A percentile compares a stretch with the other conserved stretches of the same genome.
These are phyloP conservation scores for Hyposoter dolosus DNA, from an alignment of 2,888 invertebrate species.

Conservation along the genomic window DNA sequence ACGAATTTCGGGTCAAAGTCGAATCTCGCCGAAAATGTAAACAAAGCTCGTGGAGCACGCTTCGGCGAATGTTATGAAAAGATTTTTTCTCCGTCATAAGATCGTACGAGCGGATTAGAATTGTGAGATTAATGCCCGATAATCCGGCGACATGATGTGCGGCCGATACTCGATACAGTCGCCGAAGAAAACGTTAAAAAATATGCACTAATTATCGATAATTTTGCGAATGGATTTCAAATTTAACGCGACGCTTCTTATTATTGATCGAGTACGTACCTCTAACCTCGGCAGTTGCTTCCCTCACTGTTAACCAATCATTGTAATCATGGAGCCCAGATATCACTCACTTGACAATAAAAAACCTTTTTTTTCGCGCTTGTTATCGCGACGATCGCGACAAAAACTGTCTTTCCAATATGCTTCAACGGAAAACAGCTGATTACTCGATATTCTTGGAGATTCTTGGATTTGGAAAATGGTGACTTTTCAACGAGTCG, in stretches of 20 bases:
- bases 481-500: not conserved
- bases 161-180: not conserved
- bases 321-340: slow-evolving; percentile 20
- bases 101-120: not conserved
- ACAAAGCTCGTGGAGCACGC: slow-evolving; percentile 36
- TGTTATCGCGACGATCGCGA: slow-evolving; percentile 21
- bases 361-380: slow-evolving; percentile 15
- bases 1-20: slow-evolving; percentile 49
- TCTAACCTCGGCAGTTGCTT: slow-evolving; percentile 14
- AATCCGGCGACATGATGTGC: slow-evolving; percentile 2
- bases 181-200: not conserved
- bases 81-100: not conserved
- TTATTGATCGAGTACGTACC: slow-evolving; percentile 44
- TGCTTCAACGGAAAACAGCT: slow-evolving; percentile 46
- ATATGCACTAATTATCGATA: not conserved
- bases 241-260: not conserved
- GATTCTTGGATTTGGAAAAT: slow-evolving; percentile 44
- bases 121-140: not conserved
- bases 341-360: slow-evolving; percentile 22
- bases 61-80: not conserved
- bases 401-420: not conserved
- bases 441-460: slow-evolving; percentile 41
- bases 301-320: slow-evolving; percentile 50
- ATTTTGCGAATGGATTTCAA: not conserved
- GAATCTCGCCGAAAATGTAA: slow-evolving; percentile 44